Evolutionary conservation across 2,797 vertebrate genomes (phyloP).

Genomic region (Paratrypauchen microcephalus): DNA sequence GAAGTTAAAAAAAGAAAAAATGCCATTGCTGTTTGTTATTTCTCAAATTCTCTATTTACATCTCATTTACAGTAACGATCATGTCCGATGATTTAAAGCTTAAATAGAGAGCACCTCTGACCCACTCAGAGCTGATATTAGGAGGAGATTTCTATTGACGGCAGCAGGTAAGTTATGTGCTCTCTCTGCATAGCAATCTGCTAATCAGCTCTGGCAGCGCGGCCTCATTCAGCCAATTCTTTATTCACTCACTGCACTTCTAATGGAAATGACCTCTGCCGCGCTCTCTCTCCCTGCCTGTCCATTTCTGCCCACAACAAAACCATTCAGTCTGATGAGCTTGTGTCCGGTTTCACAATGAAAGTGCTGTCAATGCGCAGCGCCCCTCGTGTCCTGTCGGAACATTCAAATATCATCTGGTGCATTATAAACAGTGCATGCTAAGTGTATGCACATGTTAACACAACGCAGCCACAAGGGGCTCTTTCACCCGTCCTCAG

Average conservation of each 20-base stretch:
- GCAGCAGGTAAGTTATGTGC: slow-evolving; percentile 45
- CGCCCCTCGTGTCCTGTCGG: slow-evolving; percentile 1
- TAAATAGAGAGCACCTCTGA: slow-evolving; percentile 14
- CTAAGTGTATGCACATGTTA: slow-evolving; percentile 27
- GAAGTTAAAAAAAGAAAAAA: neutral
- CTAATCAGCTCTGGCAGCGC: slow-evolving; percentile 53
- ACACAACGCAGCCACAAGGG: slow-evolving; percentile 25
- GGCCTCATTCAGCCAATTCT: slow-evolving; percentile 54
- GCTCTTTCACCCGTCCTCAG: slow-evolving; percentile 40
- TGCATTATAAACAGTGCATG: slow-evolving; percentile 17
- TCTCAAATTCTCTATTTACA: neutral
- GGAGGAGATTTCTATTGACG: slow-evolving; percentile 40
- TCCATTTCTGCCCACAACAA: slow-evolving; percentile 42
- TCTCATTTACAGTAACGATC: slow-evolving; percentile 2
- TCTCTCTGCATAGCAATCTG: slow-evolving; percentile 58
- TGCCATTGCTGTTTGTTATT: neutral
- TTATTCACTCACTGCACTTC: slow-evolving; percentile 54
- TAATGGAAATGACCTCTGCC: slow-evolving; percentile 65
- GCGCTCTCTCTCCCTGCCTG: slow-evolving; percentile 23
- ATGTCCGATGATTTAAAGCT: slow-evolving; percentile 3
- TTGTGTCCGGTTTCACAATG: slow-evolving; percentile 25
- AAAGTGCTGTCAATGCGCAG: slow-evolving; percentile 31
- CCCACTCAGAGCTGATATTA: slow-evolving; percentile 1
- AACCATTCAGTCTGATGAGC: slow-evolving; percentile 47
- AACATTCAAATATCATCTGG: slow-evolving; percentile 3